Evolutionary conservation across 2,113 vertebrate genomes (phyloP).

Genomic region (Eonycteris spelaea): DNA sequence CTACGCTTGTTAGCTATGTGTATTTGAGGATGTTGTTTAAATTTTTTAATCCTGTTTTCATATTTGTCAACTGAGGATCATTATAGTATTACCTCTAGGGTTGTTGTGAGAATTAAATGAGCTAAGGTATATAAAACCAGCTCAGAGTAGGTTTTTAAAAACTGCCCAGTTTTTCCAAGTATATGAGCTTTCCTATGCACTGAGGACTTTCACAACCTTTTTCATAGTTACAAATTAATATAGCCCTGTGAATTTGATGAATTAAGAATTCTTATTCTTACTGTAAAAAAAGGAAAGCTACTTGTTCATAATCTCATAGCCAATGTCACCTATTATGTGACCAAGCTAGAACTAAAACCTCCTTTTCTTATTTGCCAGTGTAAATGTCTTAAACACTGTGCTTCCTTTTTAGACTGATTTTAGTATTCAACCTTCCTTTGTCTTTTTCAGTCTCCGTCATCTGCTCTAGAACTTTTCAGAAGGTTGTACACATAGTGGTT

Average conservation of each 20-base stretch:
- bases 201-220: not conserved
- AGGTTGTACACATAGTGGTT: rapidly evolving
- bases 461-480: not conserved
- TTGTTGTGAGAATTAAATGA: not conserved
- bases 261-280: not conserved
- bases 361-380: not conserved
- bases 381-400: not conserved
- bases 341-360: not conserved
- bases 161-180: not conserved
- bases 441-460: not conserved
- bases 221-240: not conserved
- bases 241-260: not conserved
- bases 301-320: not conserved
- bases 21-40: not conserved
- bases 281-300: not conserved
- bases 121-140: not conserved
- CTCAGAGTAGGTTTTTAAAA: not conserved
- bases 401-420: not conserved
- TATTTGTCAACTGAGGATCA: not conserved
- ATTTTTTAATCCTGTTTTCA: not conserved
- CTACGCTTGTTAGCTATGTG: not conserved
- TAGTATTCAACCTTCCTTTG: not conserved
- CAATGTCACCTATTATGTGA: not conserved
- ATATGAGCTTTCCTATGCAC: not conserved
- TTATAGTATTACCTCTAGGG: not conserved